These are phyloP conservation scores for Megaceryle maxima DNA, from an alignment of 2,113 vertebrate genomes.

Conservation along the genomic window DNA sequence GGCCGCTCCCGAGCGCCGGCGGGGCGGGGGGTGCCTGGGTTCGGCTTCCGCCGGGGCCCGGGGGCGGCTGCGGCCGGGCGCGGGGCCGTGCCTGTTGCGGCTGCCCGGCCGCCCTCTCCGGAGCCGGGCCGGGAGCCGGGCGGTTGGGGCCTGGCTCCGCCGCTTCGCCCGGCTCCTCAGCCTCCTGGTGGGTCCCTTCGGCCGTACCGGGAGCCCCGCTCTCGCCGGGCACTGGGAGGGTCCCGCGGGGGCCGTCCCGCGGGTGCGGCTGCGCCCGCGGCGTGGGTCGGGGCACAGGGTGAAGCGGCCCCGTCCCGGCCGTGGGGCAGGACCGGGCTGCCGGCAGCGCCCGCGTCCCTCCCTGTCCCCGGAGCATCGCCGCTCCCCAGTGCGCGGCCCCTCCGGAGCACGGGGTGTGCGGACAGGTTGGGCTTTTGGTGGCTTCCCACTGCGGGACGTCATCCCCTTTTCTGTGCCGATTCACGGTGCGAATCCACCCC, in stretches of 20 bases:
- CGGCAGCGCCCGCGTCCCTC: not conserved
- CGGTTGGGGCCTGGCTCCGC: not conserved
- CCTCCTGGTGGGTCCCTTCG: not conserved
- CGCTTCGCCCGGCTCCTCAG: not conserved
- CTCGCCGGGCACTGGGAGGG: not conserved
- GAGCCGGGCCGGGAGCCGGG: not conserved
- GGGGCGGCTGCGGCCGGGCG: not conserved
- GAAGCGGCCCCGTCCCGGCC: not conserved
- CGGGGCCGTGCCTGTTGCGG: not conserved
- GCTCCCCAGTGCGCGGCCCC: not conserved
- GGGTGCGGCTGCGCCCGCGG: not conserved
- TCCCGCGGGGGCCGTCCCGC: not conserved
- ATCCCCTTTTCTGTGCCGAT: fast-evolving
- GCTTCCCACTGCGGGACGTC: not conserved
- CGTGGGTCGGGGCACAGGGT: not conserved
- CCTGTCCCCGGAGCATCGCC: not conserved
- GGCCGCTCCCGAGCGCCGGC: not conserved
- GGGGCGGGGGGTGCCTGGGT: not conserved
- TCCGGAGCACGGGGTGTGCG: fast-evolving
- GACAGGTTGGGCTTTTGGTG: not conserved
- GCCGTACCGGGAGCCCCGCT: not conserved
- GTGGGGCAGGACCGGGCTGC: not conserved
- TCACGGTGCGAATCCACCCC: fast-evolving
- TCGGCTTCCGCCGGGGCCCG: not conserved
- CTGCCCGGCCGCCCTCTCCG: not conserved